A percentile compares a stretch with the other conserved stretches of the same genome.
phyloP scores from a whole-genome alignment of 1,140 invertebrate species.

The Ceratitis capitata region DNA sequence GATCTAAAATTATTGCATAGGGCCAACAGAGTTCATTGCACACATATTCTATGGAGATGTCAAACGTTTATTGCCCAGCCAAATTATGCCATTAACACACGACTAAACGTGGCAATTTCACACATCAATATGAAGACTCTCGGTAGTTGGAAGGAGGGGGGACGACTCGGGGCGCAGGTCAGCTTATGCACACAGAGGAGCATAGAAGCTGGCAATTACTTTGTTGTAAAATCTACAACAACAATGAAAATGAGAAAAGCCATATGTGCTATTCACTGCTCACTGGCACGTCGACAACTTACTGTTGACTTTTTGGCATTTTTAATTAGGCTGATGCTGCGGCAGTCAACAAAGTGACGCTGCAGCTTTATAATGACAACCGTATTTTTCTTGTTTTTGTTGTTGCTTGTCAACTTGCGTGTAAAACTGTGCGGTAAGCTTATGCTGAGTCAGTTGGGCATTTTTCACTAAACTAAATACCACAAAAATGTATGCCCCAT shows the following conservation, averaged over 20 bases:
- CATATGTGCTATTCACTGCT: conserved; percentile 45
- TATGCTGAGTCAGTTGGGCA: neutral
- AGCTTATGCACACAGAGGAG: neutral
- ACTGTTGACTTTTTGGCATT: conserved; percentile 56
- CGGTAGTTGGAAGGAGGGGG: neutral
- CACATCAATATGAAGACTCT: neutral
- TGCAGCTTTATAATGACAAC: neutral
- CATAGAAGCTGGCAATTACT: neutral
- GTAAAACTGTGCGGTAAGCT: neutral
- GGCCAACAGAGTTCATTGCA: conserved; percentile 43
- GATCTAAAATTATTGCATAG: neutral
- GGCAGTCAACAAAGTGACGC: neutral
- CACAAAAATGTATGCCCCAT: neutral
- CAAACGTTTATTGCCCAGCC: neutral
- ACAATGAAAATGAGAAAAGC: too few relatives aligned
- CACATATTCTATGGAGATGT: conserved; percentile 38
- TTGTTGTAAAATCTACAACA: neutral
- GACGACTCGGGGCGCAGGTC: neutral
- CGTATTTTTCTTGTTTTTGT: too few relatives aligned
- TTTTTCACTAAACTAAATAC: neutral
- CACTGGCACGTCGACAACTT: neutral
- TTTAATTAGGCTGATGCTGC: conserved; percentile 57
- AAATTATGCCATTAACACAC: neutral
- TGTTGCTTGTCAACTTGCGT: neutral
- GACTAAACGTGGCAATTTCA: neutral